Evolutionary conservation across 2,113 vertebrate genomes (phyloP), one percentile per base, ranked within the genome.

Genomic region (Pipra filicauda): DNA sequence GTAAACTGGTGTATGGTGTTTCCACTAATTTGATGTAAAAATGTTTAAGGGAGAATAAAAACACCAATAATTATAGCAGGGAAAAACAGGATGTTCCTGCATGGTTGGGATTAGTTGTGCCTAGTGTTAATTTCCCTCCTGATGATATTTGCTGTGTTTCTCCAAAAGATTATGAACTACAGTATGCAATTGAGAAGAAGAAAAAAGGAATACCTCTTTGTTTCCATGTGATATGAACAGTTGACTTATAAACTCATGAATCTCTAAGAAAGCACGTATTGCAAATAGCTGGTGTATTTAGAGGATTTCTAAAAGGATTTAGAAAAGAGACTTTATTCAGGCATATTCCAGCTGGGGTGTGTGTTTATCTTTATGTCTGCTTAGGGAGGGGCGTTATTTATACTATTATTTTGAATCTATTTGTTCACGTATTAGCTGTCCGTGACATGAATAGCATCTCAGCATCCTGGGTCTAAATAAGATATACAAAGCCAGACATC

Each of bases 301-400:
- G 69, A 82, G n/a, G 58, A 62, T 79, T 95, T 95, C 54, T 72
- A 35, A 91, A 93, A 88, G 44, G 27, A 83, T 85, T 97, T 85
- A 76, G 51, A 88, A 89, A 95, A 71, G 18, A 54, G 27, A 57
- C 82, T 92, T 94, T 88, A 72, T 78, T 93, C 70, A 88, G 75
- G 58, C 54, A 74, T 39, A 70, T 89, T 91, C 30, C 49, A 66
- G 41, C 23, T 76, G 79, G 46, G 16, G 43, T 88, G 90, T 70
- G 52, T 12, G 2, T 92, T 91, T 87, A 48, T 15, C 92, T 92
- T 93, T 51, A 71, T 51, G 30, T 46, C 73, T 91, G 51, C 51
- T 92, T 92, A 66, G 65, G 46, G 31, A 77, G 31, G 1, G 76
- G 13, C 18, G 31, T 76, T 93, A 95, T 79, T 95, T 86, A 81